Evolutionary conservation across 2,113 vertebrate species (phyloP).

Genomic region (Charadrius vociferus): DNA sequence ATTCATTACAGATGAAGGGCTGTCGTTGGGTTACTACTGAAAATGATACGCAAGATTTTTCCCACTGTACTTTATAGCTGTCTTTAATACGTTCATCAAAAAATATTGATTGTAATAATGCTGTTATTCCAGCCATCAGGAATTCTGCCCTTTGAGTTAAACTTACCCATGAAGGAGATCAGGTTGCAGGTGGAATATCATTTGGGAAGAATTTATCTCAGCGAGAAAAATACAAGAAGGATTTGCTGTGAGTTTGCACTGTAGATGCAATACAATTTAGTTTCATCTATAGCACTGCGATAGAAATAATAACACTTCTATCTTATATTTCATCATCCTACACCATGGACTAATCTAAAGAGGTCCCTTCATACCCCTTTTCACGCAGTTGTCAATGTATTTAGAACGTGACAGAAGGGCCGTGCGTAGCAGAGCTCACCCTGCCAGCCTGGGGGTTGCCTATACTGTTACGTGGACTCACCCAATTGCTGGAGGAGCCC

Average conservation of each 20-base stretch:
- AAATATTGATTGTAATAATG: conserved; percentile 49
- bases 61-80: background rate
- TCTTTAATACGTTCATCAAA: conserved; percentile 7
- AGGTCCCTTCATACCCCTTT: background rate
- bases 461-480: rapidly evolving
- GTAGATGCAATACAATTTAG: background rate
- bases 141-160: conserved; percentile 50
- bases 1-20: conserved; percentile 39
- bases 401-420: background rate
- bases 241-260: background rate
- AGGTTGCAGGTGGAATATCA: background rate
- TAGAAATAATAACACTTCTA: background rate
- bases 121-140: conserved; percentile 37
- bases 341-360: background rate
- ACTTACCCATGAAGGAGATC: background rate
- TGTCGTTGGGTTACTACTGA: background rate
- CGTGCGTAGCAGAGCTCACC: background rate
- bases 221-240: background rate
- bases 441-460: background rate
- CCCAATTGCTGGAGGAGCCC: background rate
- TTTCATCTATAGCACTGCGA: background rate
- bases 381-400: background rate
- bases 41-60: conserved; percentile 6
- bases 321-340: background rate
- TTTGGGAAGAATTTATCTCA: background rate